phyloP scores from a whole-genome alignment of 2,888 invertebrate genomes.

The Drosophila lutescens region DNA sequence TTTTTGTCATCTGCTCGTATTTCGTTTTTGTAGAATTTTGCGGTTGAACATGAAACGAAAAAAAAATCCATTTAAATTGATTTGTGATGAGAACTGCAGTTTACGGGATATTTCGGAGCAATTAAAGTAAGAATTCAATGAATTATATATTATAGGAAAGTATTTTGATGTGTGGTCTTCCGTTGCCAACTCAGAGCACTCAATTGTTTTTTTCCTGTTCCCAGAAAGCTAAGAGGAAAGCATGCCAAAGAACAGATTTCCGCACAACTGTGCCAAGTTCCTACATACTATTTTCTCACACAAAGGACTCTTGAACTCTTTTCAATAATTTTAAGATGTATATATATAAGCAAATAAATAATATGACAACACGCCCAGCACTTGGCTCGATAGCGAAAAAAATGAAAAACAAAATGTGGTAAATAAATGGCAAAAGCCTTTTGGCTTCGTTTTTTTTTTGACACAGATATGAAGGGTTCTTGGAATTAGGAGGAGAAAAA shows the following conservation, averaged over 20 bases:
- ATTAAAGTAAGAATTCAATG: constrained; percentile 21
- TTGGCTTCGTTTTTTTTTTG: constrained; percentile 60
- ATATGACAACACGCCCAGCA: constrained; percentile 59
- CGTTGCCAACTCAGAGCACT: constrained; percentile 38
- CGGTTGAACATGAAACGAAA: background rate
- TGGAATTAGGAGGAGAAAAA: background rate
- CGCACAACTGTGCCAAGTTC: constrained; percentile 64
- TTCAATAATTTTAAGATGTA: constrained; percentile 70
- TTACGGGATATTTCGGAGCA: constrained; percentile 5
- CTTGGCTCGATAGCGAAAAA: constrained; percentile 40
- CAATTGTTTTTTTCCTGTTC: constrained; percentile 59
- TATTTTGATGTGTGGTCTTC: constrained; percentile 8
- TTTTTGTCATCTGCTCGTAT: constrained; percentile 8
- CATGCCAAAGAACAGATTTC: constrained; percentile 69
- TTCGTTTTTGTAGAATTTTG: constrained; percentile 14
- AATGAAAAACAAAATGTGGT: constrained; percentile 63
- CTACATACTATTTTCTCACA: constrained; percentile 24
- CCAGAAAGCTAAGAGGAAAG: constrained; percentile 13
- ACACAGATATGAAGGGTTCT: constrained; percentile 53
- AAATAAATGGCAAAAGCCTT: constrained; percentile 66
- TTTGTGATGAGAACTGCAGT: constrained; percentile 17
- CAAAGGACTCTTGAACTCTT: constrained; percentile 67
- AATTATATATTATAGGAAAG: constrained; percentile 33
- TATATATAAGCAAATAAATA: constrained; percentile 66
- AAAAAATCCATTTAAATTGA: constrained; percentile 23